Conservation (phyloP, 2,888 invertebrate genomes). For the Orchesella flavescens region DNA sequence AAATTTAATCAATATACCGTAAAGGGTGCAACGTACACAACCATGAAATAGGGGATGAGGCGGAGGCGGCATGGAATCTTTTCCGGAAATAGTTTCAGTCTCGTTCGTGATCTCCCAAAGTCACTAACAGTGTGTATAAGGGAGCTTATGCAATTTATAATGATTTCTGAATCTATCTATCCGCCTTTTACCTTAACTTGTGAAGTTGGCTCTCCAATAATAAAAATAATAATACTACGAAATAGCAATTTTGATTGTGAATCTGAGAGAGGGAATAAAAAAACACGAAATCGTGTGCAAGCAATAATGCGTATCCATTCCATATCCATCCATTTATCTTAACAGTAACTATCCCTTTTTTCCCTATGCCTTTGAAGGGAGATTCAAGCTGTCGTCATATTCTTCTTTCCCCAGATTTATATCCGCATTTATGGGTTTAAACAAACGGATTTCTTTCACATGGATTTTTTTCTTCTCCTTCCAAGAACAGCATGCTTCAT, state of each 20-base stretch:
- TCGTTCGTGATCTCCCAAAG: constrained; percentile 24
- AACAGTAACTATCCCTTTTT: neutral
- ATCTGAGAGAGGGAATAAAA: neutral
- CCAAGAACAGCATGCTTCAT: neutral
- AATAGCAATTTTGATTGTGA: neutral
- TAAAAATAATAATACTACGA: constrained; percentile 11
- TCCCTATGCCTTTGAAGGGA: neutral
- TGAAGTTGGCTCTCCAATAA: neutral
- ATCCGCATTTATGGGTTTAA: constrained; percentile 27
- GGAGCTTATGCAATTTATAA: neutral
- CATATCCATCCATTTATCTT: neutral
- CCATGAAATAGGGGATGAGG: neutral
- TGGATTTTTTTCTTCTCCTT: constrained; percentile 3
- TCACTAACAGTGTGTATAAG: neutral
- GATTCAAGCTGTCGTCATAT: constrained; percentile 42
- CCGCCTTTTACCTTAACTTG: neutral
- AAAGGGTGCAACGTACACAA: too few species aligned
- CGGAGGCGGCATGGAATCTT: neutral
- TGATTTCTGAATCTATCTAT: neutral
- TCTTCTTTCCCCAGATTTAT: constrained; percentile 23
- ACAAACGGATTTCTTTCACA: constrained; percentile 11
- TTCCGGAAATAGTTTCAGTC: constrained; percentile 25
- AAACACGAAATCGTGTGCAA: neutral
- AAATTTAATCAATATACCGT: too few species aligned
- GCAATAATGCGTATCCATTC: neutral